These are phyloP conservation scores for Urocyon cinereoargenteus DNA, from an alignment of 2,797 vertebrate genomes.

Conservation along the genomic window DNA sequence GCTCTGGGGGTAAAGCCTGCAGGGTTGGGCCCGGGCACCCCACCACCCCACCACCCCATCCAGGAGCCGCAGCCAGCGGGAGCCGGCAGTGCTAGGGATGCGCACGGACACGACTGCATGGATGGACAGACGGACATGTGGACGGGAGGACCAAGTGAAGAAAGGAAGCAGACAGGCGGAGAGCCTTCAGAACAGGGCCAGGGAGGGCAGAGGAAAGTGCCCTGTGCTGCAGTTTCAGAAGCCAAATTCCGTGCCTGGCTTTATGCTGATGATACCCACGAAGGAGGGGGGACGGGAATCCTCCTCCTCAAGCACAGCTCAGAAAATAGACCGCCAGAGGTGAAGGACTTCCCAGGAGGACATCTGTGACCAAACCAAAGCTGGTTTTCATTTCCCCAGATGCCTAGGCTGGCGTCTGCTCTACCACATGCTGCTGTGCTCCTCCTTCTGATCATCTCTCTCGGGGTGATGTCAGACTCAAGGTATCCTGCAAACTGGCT, in stretches of 20 bases:
- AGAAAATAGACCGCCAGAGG: background rate
- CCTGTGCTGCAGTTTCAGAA: background rate
- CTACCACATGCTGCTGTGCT: accelerated
- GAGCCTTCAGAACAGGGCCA: background rate
- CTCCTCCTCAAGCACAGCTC: background rate
- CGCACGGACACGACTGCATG: accelerated
- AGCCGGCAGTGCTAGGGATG: accelerated
- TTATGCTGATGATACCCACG: accelerated
- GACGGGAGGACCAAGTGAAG: background rate
- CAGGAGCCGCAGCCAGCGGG: accelerated
- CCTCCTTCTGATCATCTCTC: background rate
- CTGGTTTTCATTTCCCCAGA: background rate
- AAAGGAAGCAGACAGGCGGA: background rate
- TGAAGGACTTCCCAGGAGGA: too few relatives aligned
- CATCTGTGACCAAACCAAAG: background rate
- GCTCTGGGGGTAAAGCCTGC: background rate
- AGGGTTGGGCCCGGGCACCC: background rate
- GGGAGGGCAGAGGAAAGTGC: background rate
- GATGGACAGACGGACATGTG: background rate
- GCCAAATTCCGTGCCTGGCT: background rate
- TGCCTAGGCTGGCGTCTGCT: background rate
- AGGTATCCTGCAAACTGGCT: background rate
- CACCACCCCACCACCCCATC: too few relatives aligned
- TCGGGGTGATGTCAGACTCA: background rate
- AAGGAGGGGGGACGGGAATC: accelerated